A percentile compares a stretch with the other conserved stretches of the same genome.
phyloP scores from a whole-genome alignment of 2,797 vertebrate species.

The Lates japonicus region DNA sequence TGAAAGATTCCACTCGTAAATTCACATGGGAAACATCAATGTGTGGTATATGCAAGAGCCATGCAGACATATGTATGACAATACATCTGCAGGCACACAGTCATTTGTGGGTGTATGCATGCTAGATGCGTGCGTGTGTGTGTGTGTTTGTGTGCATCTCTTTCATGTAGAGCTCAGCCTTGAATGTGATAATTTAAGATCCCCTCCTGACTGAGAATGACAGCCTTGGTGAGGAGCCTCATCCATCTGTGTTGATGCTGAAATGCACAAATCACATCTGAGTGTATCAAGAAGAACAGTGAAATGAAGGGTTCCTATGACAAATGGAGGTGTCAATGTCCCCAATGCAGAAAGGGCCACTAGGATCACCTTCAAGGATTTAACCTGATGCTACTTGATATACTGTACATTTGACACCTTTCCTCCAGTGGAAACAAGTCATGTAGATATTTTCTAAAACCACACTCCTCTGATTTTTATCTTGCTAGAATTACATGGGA shows the following conservation, averaged over 20 bases:
- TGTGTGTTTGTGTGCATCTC: conserved; percentile 28
- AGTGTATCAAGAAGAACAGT: conserved; percentile 50
- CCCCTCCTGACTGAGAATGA: conserved; percentile 58
- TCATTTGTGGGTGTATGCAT: conserved; percentile 34
- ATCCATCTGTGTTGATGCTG: conserved; percentile 68
- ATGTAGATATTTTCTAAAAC: conserved; percentile 18
- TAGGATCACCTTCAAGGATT: conserved; percentile 36
- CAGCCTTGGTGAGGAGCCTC: conserved; percentile 60
- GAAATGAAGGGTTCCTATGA: conserved; percentile 62
- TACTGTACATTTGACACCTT: conserved; percentile 19
- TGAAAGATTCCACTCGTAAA: conserved; percentile 13
- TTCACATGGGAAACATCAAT: conserved; percentile 15
- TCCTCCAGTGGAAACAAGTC: conserved; percentile 9
- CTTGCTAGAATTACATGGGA: background rate
- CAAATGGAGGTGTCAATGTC: conserved; percentile 52
- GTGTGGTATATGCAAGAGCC: background rate
- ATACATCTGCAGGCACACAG: background rate
- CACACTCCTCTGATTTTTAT: background rate
- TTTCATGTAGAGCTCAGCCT: conserved; percentile 66
- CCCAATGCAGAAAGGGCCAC: conserved; percentile 12
- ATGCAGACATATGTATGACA: background rate
- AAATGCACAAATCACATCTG: conserved; percentile 68
- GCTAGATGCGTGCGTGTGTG: conserved; percentile 12
- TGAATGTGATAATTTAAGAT: conserved; percentile 71
- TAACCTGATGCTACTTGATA: conserved; percentile 37